Evolutionary conservation across 2,113 vertebrate species (phyloP).

Genomic region (Neogobius melanostomus): DNA sequence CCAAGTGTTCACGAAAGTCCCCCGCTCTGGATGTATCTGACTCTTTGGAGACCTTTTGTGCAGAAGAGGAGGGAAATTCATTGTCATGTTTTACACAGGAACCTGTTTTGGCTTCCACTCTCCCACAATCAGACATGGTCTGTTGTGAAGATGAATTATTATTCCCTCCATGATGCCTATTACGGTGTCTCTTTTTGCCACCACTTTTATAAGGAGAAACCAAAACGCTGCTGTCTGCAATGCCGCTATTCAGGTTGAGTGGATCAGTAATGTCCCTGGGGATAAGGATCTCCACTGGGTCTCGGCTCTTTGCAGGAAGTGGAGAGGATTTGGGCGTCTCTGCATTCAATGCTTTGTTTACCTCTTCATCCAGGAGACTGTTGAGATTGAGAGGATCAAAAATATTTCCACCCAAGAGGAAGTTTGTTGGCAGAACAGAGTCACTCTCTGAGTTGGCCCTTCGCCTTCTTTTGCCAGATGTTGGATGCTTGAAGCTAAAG

Average conservation of each 20-base stretch:
- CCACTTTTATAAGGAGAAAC: constrained; percentile 81
- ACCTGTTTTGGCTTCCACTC: constrained; percentile 57
- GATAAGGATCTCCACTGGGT: constrained; percentile 92
- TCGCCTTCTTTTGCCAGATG: constrained; percentile 83
- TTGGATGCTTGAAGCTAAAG: constrained; percentile 82
- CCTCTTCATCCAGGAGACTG: constrained; percentile 91
- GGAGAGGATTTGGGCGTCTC: constrained; percentile 95
- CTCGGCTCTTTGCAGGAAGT: constrained; percentile 83
- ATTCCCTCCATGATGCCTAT: constrained; percentile 77
- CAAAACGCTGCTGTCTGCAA: constrained; percentile 74
- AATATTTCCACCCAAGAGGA: constrained; percentile 91
- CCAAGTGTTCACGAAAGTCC: constrained; percentile 70
- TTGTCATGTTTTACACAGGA: constrained; percentile 18
- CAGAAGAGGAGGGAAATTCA: constrained; percentile 39
- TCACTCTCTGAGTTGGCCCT: constrained; percentile 88
- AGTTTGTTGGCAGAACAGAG: constrained; percentile 88
- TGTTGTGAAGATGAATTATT: constrained; percentile 54
- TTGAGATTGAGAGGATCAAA: constrained; percentile 94
- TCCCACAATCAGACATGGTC: constrained; percentile 50
- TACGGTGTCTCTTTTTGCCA: constrained; percentile 83
- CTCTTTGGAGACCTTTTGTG: constrained; percentile 73
- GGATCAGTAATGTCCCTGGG: constrained; percentile 93
- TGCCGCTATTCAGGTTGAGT: constrained; percentile 86
- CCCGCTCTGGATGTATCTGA: constrained; percentile 53
- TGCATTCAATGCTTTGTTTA: constrained; percentile 87